A percentile compares a stretch with the other conserved stretches of the same genome.
Evolutionary conservation across 1,140 invertebrate genomes (phyloP).

Genomic region (Calephelis nemesis): DNA sequence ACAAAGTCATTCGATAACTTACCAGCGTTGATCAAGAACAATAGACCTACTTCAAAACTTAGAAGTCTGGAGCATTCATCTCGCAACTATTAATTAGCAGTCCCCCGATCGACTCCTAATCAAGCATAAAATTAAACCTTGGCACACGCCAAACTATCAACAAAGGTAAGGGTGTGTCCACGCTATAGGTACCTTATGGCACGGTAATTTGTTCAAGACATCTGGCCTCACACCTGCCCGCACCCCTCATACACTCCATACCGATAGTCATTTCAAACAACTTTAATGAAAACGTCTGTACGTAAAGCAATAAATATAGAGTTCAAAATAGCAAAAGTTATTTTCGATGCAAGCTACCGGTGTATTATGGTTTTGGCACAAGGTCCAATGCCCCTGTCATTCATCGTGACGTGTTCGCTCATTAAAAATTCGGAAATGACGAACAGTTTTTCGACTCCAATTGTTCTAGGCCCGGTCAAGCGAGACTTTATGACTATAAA

Average conservation of each 20-base stretch:
- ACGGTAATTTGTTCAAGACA: slow-evolving; percentile 76
- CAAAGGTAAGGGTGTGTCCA: slow-evolving; percentile 73
- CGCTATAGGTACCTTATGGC: slow-evolving; percentile 70
- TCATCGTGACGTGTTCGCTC: slow-evolving; percentile 60
- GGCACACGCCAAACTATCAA: slow-evolving; percentile 70
- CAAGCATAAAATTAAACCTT: slow-evolving; percentile 78
- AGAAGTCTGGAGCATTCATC: slow-evolving; percentile 54
- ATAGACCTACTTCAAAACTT: slow-evolving; percentile 41
- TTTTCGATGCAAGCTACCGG: slow-evolving; percentile 36
- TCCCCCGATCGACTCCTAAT: slow-evolving; percentile 66
- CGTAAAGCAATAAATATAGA: slow-evolving; percentile 34
- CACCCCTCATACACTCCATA: slow-evolving; percentile 48
- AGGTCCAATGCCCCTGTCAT: slow-evolving; percentile 72
- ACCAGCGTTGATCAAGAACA: slow-evolving; percentile 37
- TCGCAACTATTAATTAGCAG: slow-evolving; percentile 73
- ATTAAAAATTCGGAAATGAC: slow-evolving; percentile 77
- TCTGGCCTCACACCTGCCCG: slow-evolving; percentile 76
- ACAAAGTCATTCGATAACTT: slow-evolving; percentile 27
- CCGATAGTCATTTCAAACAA: slow-evolving; percentile 49
- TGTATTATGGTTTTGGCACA: slow-evolving; percentile 71
- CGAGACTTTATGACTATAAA: slow-evolving; percentile 61
- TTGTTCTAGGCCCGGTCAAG: slow-evolving; percentile 63
- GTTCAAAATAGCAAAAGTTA: slow-evolving; percentile 39
- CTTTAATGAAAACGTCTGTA: slow-evolving; percentile 23
- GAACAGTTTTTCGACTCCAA: slow-evolving; percentile 68